phyloP scores from a whole-genome alignment of 1,140 invertebrate species.

The Neodiprion lecontei region DNA sequence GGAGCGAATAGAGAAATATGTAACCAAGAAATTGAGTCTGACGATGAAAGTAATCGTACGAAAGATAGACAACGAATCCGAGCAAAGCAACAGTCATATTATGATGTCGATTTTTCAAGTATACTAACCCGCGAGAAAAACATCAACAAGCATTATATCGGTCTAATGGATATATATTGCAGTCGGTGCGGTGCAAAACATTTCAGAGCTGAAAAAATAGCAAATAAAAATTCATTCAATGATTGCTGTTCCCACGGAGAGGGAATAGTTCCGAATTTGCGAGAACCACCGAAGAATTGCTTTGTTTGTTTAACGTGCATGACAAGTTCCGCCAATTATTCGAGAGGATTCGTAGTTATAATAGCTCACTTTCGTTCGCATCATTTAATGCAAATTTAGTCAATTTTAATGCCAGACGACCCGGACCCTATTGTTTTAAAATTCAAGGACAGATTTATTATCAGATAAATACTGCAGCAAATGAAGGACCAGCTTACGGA shows the following conservation, averaged over 20 bases:
- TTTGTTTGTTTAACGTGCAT: slow-evolving; percentile 21
- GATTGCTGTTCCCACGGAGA: slow-evolving; percentile 24
- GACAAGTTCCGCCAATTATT: slow-evolving; percentile 21
- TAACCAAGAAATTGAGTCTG: not conserved
- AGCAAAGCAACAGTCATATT: not conserved
- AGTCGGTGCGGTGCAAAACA: slow-evolving; percentile 23
- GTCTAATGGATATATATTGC: slow-evolving; percentile 20
- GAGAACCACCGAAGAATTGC: slow-evolving; percentile 15
- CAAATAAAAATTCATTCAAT: slow-evolving; percentile 23
- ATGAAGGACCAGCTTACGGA: slow-evolving; percentile 25
- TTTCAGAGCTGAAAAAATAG: slow-evolving; percentile 24
- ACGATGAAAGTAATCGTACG: not conserved
- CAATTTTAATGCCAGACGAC: slow-evolving; percentile 15
- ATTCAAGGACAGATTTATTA: slow-evolving; percentile 20
- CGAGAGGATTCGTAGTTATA: slow-evolving; percentile 17
- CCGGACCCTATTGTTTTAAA: slow-evolving; percentile 23
- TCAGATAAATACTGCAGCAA: slow-evolving; percentile 15
- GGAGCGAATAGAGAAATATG: slow-evolving; percentile 2
- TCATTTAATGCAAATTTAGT: slow-evolving; percentile 29
- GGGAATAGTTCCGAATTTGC: slow-evolving; percentile 13
- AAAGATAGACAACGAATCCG: not conserved
- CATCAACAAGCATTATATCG: slow-evolving; percentile 13
- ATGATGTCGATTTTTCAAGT: slow-evolving; percentile 3
- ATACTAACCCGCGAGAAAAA: slow-evolving; percentile 1
- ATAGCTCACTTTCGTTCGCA: slow-evolving; percentile 26